Conservation (phyloP, 1,140 invertebrate species). For the Araneus ventricosus region DNA sequence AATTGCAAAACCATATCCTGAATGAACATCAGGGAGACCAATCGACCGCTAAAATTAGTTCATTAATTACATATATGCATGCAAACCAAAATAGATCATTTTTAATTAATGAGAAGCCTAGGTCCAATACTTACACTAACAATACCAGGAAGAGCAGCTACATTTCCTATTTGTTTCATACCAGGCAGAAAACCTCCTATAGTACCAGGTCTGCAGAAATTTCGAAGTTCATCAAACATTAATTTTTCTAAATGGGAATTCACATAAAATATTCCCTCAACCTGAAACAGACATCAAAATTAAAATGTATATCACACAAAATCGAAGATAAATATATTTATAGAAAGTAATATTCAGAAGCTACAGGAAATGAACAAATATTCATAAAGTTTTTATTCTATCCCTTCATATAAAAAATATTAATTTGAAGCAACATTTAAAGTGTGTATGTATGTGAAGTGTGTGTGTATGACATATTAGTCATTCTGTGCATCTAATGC, state of each 20-base stretch:
- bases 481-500: too few relatives aligned
- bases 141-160: constrained; percentile 98
- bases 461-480: too few relatives aligned
- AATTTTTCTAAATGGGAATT: constrained; percentile 95
- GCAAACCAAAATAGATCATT: constrained; percentile 43
- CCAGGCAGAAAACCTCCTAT: constrained; percentile 98
- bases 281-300: constrained; percentile 82
- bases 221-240: constrained; percentile 98
- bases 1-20: constrained; percentile 99
- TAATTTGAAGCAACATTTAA: background rate
- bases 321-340: background rate
- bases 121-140: constrained; percentile 85
- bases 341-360: background rate
- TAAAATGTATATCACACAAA: background rate
- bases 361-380: background rate
- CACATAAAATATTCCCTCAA: constrained; percentile 99
- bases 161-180: constrained; percentile 99
- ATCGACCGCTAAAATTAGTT: constrained; percentile 82
- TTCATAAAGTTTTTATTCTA: background rate
- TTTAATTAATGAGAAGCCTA: background rate
- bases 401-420: too few relatives aligned
- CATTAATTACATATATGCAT: constrained; percentile 81
- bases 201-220: constrained; percentile 91
- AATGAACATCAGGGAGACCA: constrained; percentile 98
- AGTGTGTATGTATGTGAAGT: too few relatives aligned